phyloP scores from a whole-genome alignment of 2,888 invertebrate species.

The Noctua fimbriata region DNA sequence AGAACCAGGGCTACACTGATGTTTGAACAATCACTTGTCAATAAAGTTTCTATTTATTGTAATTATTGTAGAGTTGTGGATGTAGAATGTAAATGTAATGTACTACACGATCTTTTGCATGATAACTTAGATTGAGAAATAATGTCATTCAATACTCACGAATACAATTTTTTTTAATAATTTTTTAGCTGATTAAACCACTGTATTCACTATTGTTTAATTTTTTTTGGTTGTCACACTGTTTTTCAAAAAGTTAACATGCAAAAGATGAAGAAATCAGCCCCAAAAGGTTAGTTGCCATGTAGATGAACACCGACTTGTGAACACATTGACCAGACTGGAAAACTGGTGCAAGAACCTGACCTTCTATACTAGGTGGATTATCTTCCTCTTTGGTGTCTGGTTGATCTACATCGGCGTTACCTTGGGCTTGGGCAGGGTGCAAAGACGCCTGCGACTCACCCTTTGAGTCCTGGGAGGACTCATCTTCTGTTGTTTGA shows the following conservation, averaged over 20 bases:
- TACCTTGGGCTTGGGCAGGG: constrained; percentile 80
- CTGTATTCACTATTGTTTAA: neutral
- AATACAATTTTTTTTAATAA: neutral
- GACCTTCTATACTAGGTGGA: constrained; percentile 75
- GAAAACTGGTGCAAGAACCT: constrained; percentile 68
- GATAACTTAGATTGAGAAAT: constrained; percentile 19
- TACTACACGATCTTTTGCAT: constrained; percentile 8
- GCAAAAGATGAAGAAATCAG: constrained; percentile 56
- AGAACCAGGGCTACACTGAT: too few species aligned
- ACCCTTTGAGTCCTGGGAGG: constrained; percentile 90
- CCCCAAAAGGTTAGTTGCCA: constrained; percentile 84
- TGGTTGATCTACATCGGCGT: constrained; percentile 85
- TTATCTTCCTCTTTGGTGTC: constrained; percentile 72
- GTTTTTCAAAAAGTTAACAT: constrained; percentile 30
- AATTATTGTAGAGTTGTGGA: neutral
- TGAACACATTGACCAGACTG: constrained; percentile 68
- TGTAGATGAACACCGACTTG: constrained; percentile 83
- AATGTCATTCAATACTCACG: neutral
- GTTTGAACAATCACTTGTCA: too few species aligned
- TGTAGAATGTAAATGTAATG: constrained; percentile 25
- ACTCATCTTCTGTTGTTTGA: constrained; percentile 89
- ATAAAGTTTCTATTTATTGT: too few species aligned
- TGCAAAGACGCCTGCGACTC: constrained; percentile 76
- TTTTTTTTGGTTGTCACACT: neutral
- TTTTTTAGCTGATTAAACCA: neutral